Base-by-base conservation (phyloP, 2,888 invertebrate genomes). In the Piscicola geometra region DNA sequence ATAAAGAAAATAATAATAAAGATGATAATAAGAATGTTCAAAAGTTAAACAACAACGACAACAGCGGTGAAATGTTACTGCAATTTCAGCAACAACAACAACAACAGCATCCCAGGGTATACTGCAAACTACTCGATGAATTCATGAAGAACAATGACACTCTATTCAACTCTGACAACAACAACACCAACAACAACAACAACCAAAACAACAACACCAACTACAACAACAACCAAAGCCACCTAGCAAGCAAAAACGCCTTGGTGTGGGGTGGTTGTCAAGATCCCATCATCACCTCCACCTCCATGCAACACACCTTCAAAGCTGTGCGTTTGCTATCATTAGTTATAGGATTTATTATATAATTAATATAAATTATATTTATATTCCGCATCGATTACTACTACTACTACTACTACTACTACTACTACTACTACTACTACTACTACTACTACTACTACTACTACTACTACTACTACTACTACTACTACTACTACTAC, bases 381-480 rank as follows among this genome's bases (percentile, higher is more conserved):
- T n/a, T n/a, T n/a, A n/a, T n/a, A n/a, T n/a, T n/a, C n/a, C n/a
- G n/a, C n/a, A n/a, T n/a, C n/a, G n/a, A n/a, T n/a, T n/a, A n/a
- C n/a, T n/a, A n/a, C n/a, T n/a, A n/a, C n/a, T n/a, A n/a, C n/a
- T n/a, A n/a, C n/a, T n/a, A n/a, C n/a, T n/a, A n/a, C n/a, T n/a
- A n/a, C n/a, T n/a, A n/a, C n/a, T n/a, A n/a, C n/a, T n/a, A n/a
- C n/a, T n/a, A n/a, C n/a, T n/a, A n/a, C n/a, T 50, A 50, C 52
- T 50, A 50, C 52, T 50, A 50, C 52, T 50, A 50, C 52, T 50
- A 50, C 52, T n/a, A 50, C 52, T 50, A 50, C 52, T 50, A 50
- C 52, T 50, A 50, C 52, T n/a, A 50, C 52, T 50, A 50, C 52
- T 50, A 50, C 52, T 50, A 50, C n/a, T 50, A 50, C 52, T 50